Conservation (phyloP, 1,140 invertebrate genomes). For the Achroia grisella region DNA sequence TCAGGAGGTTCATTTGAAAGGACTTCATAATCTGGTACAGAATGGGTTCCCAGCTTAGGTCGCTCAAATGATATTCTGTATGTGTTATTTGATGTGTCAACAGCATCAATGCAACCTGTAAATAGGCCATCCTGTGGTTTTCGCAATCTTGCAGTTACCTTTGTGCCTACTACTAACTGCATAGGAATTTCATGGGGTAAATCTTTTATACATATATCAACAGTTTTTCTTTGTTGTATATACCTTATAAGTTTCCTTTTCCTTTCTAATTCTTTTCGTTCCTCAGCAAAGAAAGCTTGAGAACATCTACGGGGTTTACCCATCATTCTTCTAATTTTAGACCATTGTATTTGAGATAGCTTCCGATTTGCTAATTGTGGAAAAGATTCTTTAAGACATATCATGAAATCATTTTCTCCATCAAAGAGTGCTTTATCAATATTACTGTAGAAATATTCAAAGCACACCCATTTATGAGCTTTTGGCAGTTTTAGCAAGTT, state of each 20-base stretch:
- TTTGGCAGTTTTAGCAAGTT: constrained; percentile 99
- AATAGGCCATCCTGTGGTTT: constrained; percentile 98
- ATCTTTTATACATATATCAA: constrained; percentile 89
- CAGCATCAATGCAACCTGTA: constrained; percentile 96
- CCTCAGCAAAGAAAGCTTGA: constrained; percentile 96
- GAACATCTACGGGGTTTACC: constrained; percentile 96
- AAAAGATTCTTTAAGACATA: constrained; percentile 95
- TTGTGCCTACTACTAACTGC: constrained; percentile 96
- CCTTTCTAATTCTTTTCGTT: constrained; percentile 90
- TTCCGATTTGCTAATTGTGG: constrained; percentile 91
- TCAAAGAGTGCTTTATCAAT: constrained; percentile 96
- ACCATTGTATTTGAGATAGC: constrained; percentile 95
- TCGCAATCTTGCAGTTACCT: constrained; percentile 92
- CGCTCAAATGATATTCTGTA: constrained; percentile 98
- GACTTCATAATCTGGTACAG: constrained; percentile 97
- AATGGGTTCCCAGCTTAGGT: constrained; percentile 94
- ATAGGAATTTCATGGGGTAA: constrained; percentile 97
- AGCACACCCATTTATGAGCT: constrained; percentile 99
- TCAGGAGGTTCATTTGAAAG: constrained; percentile 93
- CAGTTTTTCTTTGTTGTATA: constrained; percentile 94
- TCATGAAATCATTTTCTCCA: constrained; percentile 97
- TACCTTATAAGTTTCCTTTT: constrained; percentile 95
- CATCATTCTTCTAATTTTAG: constrained; percentile 95
- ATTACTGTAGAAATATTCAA: constrained; percentile 99
- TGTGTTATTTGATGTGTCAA: constrained; percentile 98